Percentiles rank a stretch among this genome's conserved stretches.
Conservation (phyloP, 1,140 invertebrate species). For the Thaumetopoea pityocampa region DNA sequence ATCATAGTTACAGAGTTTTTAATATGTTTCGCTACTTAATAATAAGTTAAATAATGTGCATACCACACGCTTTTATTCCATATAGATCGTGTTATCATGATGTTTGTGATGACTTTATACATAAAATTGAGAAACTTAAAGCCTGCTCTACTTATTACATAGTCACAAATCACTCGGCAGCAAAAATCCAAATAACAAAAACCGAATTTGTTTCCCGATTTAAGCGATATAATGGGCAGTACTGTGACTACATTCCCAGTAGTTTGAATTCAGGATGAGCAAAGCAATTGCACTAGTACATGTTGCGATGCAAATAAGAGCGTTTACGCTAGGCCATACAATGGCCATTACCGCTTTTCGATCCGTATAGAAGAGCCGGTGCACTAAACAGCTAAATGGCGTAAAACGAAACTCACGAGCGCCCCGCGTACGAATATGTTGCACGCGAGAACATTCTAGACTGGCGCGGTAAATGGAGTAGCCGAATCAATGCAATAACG, state of each 20-base stretch:
- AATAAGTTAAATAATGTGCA: too few relatives aligned
- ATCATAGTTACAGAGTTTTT: too few relatives aligned
- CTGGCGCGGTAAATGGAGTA: slow-evolving; percentile 33
- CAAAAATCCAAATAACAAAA: slow-evolving; percentile 6
- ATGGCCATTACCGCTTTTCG: slow-evolving; percentile 67
- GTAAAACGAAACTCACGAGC: slow-evolving; percentile 51
- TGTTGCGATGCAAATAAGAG: slow-evolving; percentile 65
- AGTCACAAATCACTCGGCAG: slow-evolving; percentile 5
- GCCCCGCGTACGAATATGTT: slow-evolving; percentile 29
- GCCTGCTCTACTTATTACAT: background rate
- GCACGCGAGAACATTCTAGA: slow-evolving; percentile 53
- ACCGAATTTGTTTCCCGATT: slow-evolving; percentile 7
- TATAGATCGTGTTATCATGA: too few relatives aligned
- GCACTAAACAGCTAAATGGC: slow-evolving; percentile 57
- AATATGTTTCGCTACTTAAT: too few relatives aligned
- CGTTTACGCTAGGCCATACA: slow-evolving; percentile 58
- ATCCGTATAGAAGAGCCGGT: slow-evolving; percentile 45
- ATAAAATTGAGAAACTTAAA: slow-evolving; percentile 5
- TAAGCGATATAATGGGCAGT: slow-evolving; percentile 22
- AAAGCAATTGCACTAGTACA: slow-evolving; percentile 42
- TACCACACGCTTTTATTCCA: too few relatives aligned
- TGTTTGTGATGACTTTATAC: too few relatives aligned
- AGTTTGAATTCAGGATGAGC: slow-evolving; percentile 25
- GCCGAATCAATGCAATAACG: slow-evolving; percentile 35
- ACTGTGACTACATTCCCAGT: slow-evolving; percentile 37